Conservation (phyloP, 1,140 invertebrate species). For the Drosophila navojoa region DNA sequence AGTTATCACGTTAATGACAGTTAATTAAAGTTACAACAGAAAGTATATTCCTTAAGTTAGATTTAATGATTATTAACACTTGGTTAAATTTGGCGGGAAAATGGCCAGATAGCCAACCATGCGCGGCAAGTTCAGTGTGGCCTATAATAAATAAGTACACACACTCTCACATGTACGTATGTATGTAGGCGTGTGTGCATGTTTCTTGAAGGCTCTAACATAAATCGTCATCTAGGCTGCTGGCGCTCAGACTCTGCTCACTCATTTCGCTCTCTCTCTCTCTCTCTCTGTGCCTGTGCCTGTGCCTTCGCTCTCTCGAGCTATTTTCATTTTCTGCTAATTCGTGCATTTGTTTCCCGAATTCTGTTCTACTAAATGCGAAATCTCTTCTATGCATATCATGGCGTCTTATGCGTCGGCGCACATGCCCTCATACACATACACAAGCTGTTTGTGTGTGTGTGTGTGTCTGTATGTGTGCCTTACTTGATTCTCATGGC, state of each 20-base stretch:
- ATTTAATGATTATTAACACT: no score
- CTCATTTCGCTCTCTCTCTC: neutral
- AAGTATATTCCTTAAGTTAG: no score
- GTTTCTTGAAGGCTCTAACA: neutral
- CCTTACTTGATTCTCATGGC: conserved; percentile 55
- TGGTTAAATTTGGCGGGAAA: neutral
- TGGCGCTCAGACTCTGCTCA: neutral
- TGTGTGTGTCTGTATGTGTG: conserved; percentile 33
- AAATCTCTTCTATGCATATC: conserved; percentile 20
- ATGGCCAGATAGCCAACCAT: neutral
- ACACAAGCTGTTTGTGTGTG: conserved; percentile 1
- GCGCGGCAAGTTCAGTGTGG: neutral
- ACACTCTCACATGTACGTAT: neutral
- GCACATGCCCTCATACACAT: conserved; percentile 25
- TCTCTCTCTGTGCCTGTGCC: no score
- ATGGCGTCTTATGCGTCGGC: conserved; percentile 33
- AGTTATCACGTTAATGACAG: no score
- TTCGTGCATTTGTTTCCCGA: conserved; percentile 11
- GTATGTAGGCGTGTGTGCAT: neutral
- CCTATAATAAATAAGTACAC: neutral
- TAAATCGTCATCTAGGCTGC: neutral
- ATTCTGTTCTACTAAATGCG: conserved; percentile 1
- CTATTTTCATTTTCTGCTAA: no score
- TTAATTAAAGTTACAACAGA: no score
- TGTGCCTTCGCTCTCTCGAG: no score